phyloP scores from a whole-genome alignment of 2,888 invertebrate genomes.

The Chalcosyrphus nemorum region DNA sequence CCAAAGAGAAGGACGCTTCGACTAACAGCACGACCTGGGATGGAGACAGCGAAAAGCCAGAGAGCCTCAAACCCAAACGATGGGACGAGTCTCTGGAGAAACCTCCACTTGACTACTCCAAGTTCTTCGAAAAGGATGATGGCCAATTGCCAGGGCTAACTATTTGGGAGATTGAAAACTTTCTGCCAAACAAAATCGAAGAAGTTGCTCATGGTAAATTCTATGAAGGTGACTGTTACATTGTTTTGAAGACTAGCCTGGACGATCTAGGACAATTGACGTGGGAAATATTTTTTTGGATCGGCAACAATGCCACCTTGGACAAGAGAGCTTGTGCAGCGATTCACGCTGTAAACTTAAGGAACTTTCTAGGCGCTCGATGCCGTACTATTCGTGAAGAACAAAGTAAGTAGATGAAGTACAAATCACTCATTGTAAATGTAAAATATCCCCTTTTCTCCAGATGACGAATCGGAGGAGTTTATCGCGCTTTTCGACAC shows the following conservation, averaged over 20 bases:
- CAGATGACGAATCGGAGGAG: slow-evolving; percentile 95
- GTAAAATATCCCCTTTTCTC: slow-evolving; percentile 2
- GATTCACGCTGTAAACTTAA: slow-evolving; percentile 98
- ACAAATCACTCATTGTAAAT: background rate
- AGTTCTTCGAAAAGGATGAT: slow-evolving; percentile 97
- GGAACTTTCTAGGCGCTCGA: slow-evolving; percentile 97
- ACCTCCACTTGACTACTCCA: slow-evolving; percentile 97
- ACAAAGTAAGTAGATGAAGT: slow-evolving; percentile 84
- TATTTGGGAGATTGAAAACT: slow-evolving; percentile 99
- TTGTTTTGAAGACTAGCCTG: slow-evolving; percentile 93
- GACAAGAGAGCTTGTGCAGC: slow-evolving; percentile 84
- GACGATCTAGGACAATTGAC: slow-evolving; percentile 92
- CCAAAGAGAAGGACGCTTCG: slow-evolving; percentile 87
- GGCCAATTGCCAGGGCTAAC: slow-evolving; percentile 96
- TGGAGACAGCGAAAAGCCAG: slow-evolving; percentile 84
- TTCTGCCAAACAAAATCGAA: slow-evolving; percentile 96
- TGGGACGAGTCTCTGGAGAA: slow-evolving; percentile 98
- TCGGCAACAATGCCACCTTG: slow-evolving; percentile 96
- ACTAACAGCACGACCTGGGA: slow-evolving; percentile 83
- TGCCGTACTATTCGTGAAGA: slow-evolving; percentile 98
- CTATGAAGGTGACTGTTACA: slow-evolving; percentile 99
- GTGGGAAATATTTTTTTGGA: slow-evolving; percentile 99
- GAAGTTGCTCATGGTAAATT: slow-evolving; percentile 98
- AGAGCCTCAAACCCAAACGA: slow-evolving; percentile 90
- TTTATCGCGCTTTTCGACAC: slow-evolving; percentile 95